phyloP scores from a whole-genome alignment of 2,888 invertebrate species.

The Boloria selene region DNA sequence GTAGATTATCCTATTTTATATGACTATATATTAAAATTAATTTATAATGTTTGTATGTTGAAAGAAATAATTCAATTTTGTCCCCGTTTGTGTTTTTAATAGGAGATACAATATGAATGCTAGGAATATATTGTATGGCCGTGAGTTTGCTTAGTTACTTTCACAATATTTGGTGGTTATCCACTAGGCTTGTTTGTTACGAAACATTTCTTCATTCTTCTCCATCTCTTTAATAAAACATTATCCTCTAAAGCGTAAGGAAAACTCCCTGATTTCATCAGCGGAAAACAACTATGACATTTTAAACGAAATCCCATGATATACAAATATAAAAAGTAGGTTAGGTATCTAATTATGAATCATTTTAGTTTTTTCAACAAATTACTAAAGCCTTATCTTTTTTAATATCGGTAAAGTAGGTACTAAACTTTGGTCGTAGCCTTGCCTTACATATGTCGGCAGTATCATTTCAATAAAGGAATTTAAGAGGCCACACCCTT shows the following conservation, averaged over 20 bases:
- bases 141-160: too few relatives aligned
- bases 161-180: too few relatives aligned
- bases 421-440: conserved; percentile 10
- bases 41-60: neutral
- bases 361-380: conserved; percentile 8
- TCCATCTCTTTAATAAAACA: too few relatives aligned
- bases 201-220: too few relatives aligned
- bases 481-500: conserved; percentile 4
- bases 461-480: neutral
- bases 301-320: neutral
- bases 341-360: conserved; percentile 10
- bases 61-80: neutral
- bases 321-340: neutral
- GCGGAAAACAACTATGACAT: neutral
- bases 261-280: conserved; percentile 38
- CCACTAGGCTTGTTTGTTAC: too few relatives aligned
- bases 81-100: too few relatives aligned
- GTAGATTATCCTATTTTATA: conserved; percentile 23
- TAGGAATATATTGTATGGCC: too few relatives aligned
- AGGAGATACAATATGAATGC: too few relatives aligned
- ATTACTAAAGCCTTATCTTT: conserved; percentile 8
- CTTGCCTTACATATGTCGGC: conserved; percentile 10
- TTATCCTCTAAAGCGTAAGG: conserved; percentile 9
- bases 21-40: conserved; percentile 8
- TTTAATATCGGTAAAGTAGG: conserved; percentile 2